phyloP scores from a whole-genome alignment of 2,888 invertebrate genomes.

The Therioaphis trifolii region DNA sequence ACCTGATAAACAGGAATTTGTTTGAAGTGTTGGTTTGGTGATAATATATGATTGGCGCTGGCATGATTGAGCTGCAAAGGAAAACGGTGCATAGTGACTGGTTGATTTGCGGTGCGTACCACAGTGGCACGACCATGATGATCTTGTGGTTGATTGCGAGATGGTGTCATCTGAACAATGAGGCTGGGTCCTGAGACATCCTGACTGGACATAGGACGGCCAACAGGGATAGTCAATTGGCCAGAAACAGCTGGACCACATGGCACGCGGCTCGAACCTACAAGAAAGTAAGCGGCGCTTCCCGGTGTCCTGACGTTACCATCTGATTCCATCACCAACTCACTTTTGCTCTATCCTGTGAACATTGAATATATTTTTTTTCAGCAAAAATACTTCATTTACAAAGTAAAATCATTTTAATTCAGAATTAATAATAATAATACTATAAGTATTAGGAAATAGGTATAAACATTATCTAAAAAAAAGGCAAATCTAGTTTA shows the following conservation, averaged over 20 bases:
- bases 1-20: constrained; percentile 60
- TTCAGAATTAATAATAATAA: background rate
- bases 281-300: constrained; percentile 62
- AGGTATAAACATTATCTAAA: background rate
- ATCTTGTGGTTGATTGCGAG: constrained; percentile 59
- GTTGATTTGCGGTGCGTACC: constrained; percentile 53
- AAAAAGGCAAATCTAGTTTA: background rate
- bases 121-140: constrained; percentile 54
- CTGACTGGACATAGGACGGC: constrained; percentile 57
- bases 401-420: background rate
- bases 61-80: constrained; percentile 60
- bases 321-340: constrained; percentile 62
- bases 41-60: constrained; percentile 58
- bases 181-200: constrained; percentile 57
- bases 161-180: constrained; percentile 60
- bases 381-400: background rate
- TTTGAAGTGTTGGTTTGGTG: constrained; percentile 61
- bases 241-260: constrained; percentile 57
- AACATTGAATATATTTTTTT: constrained; percentile 15
- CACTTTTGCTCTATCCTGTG: constrained; percentile 59
- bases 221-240: constrained; percentile 57
- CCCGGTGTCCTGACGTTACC: constrained; percentile 61
- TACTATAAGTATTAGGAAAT: background rate
- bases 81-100: constrained; percentile 56
- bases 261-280: constrained; percentile 61